These are phyloP conservation scores for Eremobia ochroleuca DNA, from an alignment of 2,888 invertebrate genomes.

Conservation along the genomic window DNA sequence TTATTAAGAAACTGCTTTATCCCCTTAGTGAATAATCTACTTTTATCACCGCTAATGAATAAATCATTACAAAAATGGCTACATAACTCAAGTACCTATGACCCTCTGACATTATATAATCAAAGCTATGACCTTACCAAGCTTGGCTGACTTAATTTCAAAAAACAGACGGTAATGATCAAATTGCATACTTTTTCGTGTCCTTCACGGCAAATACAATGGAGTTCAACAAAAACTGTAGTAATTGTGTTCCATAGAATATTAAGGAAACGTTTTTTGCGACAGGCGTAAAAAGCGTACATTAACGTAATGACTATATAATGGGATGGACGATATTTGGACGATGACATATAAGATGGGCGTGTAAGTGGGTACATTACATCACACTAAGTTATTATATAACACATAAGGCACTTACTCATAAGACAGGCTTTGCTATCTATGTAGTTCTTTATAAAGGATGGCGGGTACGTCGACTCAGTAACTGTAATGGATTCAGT, in stretches of 20 bases:
- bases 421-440: neutral
- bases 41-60: neutral
- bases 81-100: conserved; percentile 4
- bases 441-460: neutral
- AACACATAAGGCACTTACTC: conserved; percentile 1
- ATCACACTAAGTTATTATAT: conserved; percentile 40
- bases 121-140: conserved; percentile 43
- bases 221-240: conserved; percentile 60
- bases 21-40: no score
- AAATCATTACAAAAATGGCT: neutral
- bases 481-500: no score
- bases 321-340: conserved; percentile 71
- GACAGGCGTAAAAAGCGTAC: conserved; percentile 71
- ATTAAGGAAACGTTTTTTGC: conserved; percentile 74
- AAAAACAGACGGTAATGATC: conserved; percentile 58
- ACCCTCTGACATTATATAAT: no score
- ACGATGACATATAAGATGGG: conserved; percentile 70
- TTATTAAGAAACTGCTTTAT: no score
- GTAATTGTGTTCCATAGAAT: conserved; percentile 71
- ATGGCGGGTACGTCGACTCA: no score
- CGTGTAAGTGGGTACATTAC: conserved; percentile 65
- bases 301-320: conserved; percentile 80
- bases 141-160: conserved; percentile 42
- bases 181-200: conserved; percentile 56
- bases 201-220: conserved; percentile 57